Percentiles rank a stretch among this genome's conserved stretches.
These are phyloP conservation scores for Cherax quadricarinatus DNA, from an alignment of 1,140 invertebrate species.

Conservation along the genomic window DNA sequence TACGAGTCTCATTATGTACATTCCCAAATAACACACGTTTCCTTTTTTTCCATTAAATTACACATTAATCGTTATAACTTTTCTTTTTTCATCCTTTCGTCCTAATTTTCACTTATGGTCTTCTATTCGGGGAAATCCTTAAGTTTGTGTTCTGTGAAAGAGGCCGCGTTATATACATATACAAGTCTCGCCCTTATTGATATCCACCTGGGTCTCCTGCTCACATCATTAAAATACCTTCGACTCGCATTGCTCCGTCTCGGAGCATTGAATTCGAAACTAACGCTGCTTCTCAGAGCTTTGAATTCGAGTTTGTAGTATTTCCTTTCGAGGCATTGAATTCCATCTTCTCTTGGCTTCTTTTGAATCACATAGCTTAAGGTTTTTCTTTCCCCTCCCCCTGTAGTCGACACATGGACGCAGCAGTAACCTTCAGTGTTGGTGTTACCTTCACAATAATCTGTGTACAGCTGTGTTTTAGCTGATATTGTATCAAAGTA, in stretches of 20 bases:
- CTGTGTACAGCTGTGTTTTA: not conserved
- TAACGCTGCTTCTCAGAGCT: conserved; percentile 13
- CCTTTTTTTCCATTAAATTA: too few species aligned
- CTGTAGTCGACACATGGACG: not conserved
- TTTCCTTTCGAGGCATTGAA: conserved; percentile 18
- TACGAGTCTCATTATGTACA: too few species aligned
- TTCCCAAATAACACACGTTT: too few species aligned
- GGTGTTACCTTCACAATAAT: too few species aligned
- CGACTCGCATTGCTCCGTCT: conserved; percentile 12
- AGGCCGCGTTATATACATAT: conserved; percentile 8
- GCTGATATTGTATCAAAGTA: too few species aligned
- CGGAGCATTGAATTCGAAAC: conserved; percentile 15
- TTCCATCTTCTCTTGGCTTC: not conserved
- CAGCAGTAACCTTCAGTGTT: not conserved
- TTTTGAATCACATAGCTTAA: not conserved
- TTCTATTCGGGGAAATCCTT: not conserved
- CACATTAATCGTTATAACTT: not conserved
- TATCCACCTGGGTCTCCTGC: not conserved
- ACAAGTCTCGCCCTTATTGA: not conserved
- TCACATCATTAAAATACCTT: conserved; percentile 12
- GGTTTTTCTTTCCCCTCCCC: not conserved
- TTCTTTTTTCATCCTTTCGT: not conserved
- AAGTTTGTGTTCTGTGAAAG: not conserved
- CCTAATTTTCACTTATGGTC: not conserved
- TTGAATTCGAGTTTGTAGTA: conserved; percentile 18